Base-by-base conservation (phyloP, 2,113 vertebrate genomes). In the Poeciliopsis turrubarensis region DNA sequence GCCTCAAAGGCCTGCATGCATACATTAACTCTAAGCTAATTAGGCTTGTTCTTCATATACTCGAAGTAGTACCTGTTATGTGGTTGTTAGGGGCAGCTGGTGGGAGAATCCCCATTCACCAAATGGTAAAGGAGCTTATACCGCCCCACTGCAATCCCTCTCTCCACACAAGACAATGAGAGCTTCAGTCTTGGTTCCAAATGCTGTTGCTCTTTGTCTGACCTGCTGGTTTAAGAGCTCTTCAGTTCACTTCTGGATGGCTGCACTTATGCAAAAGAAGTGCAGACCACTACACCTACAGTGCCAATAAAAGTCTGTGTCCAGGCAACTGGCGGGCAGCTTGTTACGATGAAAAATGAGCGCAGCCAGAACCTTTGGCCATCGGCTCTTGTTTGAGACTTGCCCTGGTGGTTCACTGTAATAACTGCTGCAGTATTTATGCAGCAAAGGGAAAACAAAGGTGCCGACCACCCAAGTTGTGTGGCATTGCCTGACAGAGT, bases 391-490 rank as follows among this genome's bases (percentile, higher is more conserved):
- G 72, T 63, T 10, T 10, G 72, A 34, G 64, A 75, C 39, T 5
- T 25, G 39, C 29, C 54, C 15, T 60, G 19, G 25, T 34, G 47
- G 57, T 60, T 41, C 65, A 69, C 83, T 80, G 80, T 84, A 70
- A 79, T 81, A 86, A 78, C 67, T 79, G 73, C 80, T 80, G 79
- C 75, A 67, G 60, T 69, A 81, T 83, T 89, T 31, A 19, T 19
- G 29, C 61, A 57, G 64, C 80, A 73, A 64, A 76, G 32, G 73
- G 63, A 54, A 79, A 73, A 72, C 80, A 70, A 77, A 88, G 83
- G 87, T 89, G 89, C 79, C 71, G 91, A 93, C 93, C 93, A 94
- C 93, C 91, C 92, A 92, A 78, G 61, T 63, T 6, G 82, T 29
- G 13, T 57, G 11, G 29, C 31, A 10, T 6, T 19, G 75, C 65